phyloP scores from a whole-genome alignment of 2,797 vertebrate genomes.

The Cyclopterus lumpus region DNA sequence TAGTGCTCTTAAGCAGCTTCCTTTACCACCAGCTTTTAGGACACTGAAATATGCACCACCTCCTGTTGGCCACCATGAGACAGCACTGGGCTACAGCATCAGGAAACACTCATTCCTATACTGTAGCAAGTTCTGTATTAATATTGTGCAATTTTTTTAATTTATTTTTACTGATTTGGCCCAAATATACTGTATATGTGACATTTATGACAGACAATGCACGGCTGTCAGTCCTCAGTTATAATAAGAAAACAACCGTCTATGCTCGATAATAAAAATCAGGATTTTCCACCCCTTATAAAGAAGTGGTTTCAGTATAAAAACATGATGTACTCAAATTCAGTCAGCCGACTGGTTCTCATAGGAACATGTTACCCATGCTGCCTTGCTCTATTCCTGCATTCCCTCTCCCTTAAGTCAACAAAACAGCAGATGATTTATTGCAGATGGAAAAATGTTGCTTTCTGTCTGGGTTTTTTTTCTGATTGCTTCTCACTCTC shows the following conservation, averaged over 20 bases:
- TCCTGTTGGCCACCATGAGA: background rate
- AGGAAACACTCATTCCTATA: background rate
- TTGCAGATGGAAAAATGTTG: slow-evolving; percentile 26
- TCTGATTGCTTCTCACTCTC: background rate
- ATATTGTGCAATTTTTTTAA: background rate
- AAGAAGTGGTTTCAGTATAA: slow-evolving; percentile 30
- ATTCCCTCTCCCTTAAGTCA: slow-evolving; percentile 44
- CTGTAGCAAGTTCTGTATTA: background rate
- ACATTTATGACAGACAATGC: background rate
- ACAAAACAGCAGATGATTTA: slow-evolving; percentile 34
- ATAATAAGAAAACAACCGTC: background rate
- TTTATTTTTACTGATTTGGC: background rate
- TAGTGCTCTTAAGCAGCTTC: slow-evolving; percentile 13
- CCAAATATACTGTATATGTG: background rate
- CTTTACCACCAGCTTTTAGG: background rate
- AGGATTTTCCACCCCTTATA: slow-evolving; percentile 41
- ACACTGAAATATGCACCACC: slow-evolving; percentile 28
- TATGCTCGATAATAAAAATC: background rate
- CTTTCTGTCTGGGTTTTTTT: background rate
- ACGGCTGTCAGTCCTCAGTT: background rate
- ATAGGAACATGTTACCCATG: slow-evolving; percentile 60
- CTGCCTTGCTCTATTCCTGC: slow-evolving; percentile 39
- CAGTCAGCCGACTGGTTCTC: slow-evolving; percentile 54
- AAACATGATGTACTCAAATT: slow-evolving; percentile 17
- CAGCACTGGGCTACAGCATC: background rate